Evolutionary conservation across 2,888 invertebrate genomes (phyloP).

Genomic region (Drosophila robusta): DNA sequence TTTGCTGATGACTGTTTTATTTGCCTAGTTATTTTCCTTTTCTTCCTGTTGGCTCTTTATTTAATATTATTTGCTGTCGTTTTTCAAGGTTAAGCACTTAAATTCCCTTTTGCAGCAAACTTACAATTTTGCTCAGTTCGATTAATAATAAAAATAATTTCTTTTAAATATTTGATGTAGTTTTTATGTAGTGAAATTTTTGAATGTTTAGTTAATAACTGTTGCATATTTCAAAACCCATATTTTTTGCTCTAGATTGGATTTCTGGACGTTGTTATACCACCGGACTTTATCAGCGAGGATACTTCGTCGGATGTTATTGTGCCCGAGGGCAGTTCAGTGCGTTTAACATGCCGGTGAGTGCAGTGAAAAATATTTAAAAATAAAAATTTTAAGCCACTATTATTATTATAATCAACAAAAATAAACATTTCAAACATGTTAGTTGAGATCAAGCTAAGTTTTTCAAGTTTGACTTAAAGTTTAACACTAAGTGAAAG

Average conservation of each 20-base stretch:
- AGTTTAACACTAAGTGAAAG: too few species aligned
- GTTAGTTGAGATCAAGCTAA: too few species aligned
- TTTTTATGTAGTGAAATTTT: too few species aligned
- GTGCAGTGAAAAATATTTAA: slow-evolving; percentile 38
- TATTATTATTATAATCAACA: too few species aligned
- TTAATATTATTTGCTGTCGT: not conserved
- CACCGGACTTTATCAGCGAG: slow-evolving; percentile 95
- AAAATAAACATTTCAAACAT: too few species aligned
- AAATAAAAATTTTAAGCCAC: too few species aligned
- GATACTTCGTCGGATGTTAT: slow-evolving; percentile 96
- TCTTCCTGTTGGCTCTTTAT: not conserved
- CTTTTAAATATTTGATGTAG: not conserved
- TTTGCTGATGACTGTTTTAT: slow-evolving; percentile 50
- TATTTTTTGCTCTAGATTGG: slow-evolving; percentile 88
- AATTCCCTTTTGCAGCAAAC: not conserved
- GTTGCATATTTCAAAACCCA: not conserved
- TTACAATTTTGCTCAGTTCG: not conserved
- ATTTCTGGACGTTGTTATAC: slow-evolving; percentile 93
- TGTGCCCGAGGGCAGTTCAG: slow-evolving; percentile 93
- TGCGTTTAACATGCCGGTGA: slow-evolving; percentile 87
- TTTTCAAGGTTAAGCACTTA: slow-evolving; percentile 7
- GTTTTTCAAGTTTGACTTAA: too few species aligned
- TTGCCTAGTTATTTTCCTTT: not conserved
- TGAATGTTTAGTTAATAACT: too few species aligned
- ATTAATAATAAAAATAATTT: not conserved